Conservation (phyloP, 1,140 invertebrate genomes). For the Apis mellifera region DNA sequence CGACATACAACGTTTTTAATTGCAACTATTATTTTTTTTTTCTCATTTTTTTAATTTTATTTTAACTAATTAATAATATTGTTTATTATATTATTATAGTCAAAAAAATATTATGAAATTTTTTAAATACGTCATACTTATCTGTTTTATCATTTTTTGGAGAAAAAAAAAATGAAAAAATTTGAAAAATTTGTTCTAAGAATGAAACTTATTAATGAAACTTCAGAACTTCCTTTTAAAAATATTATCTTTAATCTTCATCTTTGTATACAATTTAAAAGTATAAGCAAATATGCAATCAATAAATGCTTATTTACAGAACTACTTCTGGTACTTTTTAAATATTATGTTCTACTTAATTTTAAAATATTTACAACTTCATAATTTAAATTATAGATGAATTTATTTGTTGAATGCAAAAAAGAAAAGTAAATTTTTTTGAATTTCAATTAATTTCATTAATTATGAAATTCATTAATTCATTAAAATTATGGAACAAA, state of each 20-base stretch:
- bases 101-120: neutral
- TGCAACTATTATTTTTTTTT: neutral
- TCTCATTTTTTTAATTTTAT: neutral
- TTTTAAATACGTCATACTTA: neutral
- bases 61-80: too few relatives aligned
- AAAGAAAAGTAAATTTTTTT: neutral
- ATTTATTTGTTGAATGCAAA: neutral
- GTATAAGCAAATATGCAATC: neutral
- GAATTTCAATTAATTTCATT: neutral
- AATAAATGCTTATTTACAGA: too few relatives aligned
- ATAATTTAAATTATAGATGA: too few relatives aligned
- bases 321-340: too few relatives aligned
- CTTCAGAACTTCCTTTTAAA: neutral
- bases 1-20: slow-evolving; percentile 23
- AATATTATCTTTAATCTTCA: neutral
- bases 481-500: neutral
- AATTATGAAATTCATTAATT: too few relatives aligned
- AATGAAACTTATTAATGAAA: neutral
- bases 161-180: too few relatives aligned
- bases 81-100: neutral
- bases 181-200: too few relatives aligned
- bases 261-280: neutral
- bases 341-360: too few relatives aligned
- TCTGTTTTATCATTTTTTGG: too few relatives aligned
- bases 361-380: too few relatives aligned